Evolutionary conservation across 2,888 invertebrate genomes (phyloP).

Genomic region (Xanthostigma xanthostigma): DNA sequence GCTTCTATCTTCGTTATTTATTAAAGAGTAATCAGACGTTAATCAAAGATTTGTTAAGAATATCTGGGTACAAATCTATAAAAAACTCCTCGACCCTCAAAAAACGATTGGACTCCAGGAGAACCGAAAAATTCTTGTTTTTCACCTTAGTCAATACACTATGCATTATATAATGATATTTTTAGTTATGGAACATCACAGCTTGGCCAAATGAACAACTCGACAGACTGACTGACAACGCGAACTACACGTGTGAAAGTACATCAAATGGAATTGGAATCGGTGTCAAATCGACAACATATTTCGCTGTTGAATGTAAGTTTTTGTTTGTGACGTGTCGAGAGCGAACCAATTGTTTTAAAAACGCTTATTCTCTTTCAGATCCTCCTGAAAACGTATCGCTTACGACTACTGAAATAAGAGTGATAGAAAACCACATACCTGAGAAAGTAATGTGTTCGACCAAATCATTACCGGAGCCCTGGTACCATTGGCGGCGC

Average conservation of each 20-base stretch:
- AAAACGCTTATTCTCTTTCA: constrained; percentile 22
- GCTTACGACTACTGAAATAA: constrained; percentile 40
- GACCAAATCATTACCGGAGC: constrained; percentile 52
- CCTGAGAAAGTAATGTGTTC: constrained; percentile 41
- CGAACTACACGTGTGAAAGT: constrained; percentile 72
- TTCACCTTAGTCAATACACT: too few species aligned
- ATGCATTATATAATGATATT: neutral
- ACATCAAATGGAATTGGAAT: constrained; percentile 61
- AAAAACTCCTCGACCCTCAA: too few species aligned
- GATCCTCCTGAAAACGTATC: constrained; percentile 77
- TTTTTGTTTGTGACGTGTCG: constrained; percentile 16
- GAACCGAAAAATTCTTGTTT: too few species aligned
- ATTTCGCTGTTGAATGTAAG: constrained; percentile 84
- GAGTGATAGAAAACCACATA: constrained; percentile 38
- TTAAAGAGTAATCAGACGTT: too few species aligned
- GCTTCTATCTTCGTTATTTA: too few species aligned
- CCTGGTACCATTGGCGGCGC: constrained; percentile 57
- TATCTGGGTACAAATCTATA: too few species aligned
- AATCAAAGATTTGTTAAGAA: too few species aligned
- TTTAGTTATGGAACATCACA: constrained; percentile 69
- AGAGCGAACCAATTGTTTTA: constrained; percentile 1
- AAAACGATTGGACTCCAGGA: too few species aligned
- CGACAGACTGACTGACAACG: constrained; percentile 60
- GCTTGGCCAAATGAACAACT: constrained; percentile 67
- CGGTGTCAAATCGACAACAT: constrained; percentile 69